Base-by-base conservation (phyloP, 2,113 vertebrate genomes). In the Campylomormyrus tamandua region DNA sequence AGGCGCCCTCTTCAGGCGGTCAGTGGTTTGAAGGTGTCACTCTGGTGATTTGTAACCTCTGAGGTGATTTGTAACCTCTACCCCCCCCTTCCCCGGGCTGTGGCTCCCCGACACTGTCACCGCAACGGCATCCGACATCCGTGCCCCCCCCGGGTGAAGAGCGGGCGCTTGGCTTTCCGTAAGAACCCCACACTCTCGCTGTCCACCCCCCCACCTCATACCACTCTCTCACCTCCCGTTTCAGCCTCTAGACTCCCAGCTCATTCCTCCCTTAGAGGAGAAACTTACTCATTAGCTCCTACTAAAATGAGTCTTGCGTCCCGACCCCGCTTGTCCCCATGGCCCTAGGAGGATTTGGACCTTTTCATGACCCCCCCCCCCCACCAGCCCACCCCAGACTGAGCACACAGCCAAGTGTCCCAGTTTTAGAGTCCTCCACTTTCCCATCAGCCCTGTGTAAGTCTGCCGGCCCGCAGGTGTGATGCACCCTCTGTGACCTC, bases 151-250 rank as follows among this genome's bases (percentile, higher is more conserved):
- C 92, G 90, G 91, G 83, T 92, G 94, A 94, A 93, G 92, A 95
- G 95, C 94, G 93, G 90, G 94, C 91, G 92, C 94, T 94, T 91
- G 88, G 94, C 91, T 95, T 93, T 94, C 95, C 95, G 94, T 96
- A 96, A 96, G 95, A 90, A 94, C 89, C 84, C 80, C 5, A 92
- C 91, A 93, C 58, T 93, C 90, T 90, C 83, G 87, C 66, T 48
- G 42, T 0, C 35, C 21, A 5, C n/a, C 66, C 77, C 80, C 87
- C 42, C 21, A 9, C 42, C 13, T 17, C 27, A 8, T 50, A 19
- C 49, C 42, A 50, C 35, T 83, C 19, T 83, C 31, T 58, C 58
- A 27, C 50, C 5, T n/a, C 35, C 24, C 42, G 58, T 89, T 7
- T 49, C 77, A 45, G 21, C 19, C 4, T 56, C n/a, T 24, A 21